Conservation (phyloP, 2,888 invertebrate genomes). For the Sussaba pulchella region DNA sequence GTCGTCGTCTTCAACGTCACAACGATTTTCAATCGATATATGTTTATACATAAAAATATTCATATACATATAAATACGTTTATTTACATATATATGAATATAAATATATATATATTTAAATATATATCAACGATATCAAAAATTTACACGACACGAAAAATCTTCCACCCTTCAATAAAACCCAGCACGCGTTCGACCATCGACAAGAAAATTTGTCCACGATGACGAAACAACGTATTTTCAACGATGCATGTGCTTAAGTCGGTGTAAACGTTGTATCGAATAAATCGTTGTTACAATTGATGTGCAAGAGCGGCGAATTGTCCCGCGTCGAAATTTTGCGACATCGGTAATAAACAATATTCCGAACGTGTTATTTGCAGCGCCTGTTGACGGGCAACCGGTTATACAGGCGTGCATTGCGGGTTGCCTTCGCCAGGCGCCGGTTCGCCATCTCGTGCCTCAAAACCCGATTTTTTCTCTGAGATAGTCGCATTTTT, state of each 20-base stretch:
- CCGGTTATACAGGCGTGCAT: no score
- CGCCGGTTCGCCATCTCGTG: no score
- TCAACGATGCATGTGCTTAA: slow-evolving; percentile 61
- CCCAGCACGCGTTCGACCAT: slow-evolving; percentile 45
- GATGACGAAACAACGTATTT: slow-evolving; percentile 37
- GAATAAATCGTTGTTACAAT: slow-evolving; percentile 64
- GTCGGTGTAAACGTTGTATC: slow-evolving; percentile 65
- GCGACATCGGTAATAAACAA: no score
- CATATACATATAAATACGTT: no score
- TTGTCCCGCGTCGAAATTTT: neutral
- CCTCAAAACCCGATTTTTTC: no score
- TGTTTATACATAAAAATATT: no score
- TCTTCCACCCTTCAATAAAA: slow-evolving; percentile 1
- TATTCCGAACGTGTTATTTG: no score
- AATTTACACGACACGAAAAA: slow-evolving; percentile 12
- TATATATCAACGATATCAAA: slow-evolving; percentile 44
- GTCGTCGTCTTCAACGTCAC: slow-evolving; percentile 49
- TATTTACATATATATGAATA: no score
- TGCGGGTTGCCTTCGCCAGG: no score
- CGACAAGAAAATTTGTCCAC: slow-evolving; percentile 47
- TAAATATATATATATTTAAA: slow-evolving; percentile 28
- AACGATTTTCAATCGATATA: no score
- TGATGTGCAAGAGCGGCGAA: slow-evolving; percentile 28
- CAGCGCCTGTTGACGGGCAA: no score
- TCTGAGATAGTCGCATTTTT: no score